Evolutionary conservation across 1,140 invertebrate genomes (phyloP).

Genomic region (Parasteatoda tepidariorum): DNA sequence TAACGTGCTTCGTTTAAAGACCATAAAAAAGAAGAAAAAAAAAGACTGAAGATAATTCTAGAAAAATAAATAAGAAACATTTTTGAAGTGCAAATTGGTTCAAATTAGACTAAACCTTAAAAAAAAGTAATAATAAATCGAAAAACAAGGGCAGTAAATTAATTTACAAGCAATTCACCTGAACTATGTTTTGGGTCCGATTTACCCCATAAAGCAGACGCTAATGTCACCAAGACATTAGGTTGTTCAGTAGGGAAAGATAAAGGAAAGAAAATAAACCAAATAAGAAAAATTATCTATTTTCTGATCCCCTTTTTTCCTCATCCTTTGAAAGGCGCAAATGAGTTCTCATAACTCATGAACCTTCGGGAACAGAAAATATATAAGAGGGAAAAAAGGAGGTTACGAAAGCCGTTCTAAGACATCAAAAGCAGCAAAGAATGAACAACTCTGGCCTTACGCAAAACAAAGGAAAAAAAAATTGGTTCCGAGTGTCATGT

Average conservation of each 20-base stretch:
- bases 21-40: too few relatives aligned
- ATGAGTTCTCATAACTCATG: slow-evolving; percentile 45
- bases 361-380: slow-evolving; percentile 21
- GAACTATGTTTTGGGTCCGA: neutral
- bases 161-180: neutral
- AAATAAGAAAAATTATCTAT: slow-evolving; percentile 4
- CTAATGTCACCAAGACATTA: slow-evolving; percentile 42
- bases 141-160: neutral
- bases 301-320: neutral
- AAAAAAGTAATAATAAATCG: neutral
- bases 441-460: slow-evolving; percentile 15
- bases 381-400: neutral
- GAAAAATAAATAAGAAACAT: too few relatives aligned
- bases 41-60: too few relatives aligned
- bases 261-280: neutral
- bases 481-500: slow-evolving; percentile 38
- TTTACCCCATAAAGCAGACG: slow-evolving; percentile 15
- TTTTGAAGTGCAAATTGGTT: too few relatives aligned
- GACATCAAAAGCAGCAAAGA: slow-evolving; percentile 29
- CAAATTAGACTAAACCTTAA: slow-evolving; percentile 2
- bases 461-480: slow-evolving; percentile 26
- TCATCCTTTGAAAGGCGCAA: slow-evolving; percentile 36
- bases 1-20: too few relatives aligned
- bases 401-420: slow-evolving; percentile 8
- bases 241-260: neutral